phyloP scores from a whole-genome alignment of 2,113 vertebrate genomes.

The Periophthalmus modestus region DNA sequence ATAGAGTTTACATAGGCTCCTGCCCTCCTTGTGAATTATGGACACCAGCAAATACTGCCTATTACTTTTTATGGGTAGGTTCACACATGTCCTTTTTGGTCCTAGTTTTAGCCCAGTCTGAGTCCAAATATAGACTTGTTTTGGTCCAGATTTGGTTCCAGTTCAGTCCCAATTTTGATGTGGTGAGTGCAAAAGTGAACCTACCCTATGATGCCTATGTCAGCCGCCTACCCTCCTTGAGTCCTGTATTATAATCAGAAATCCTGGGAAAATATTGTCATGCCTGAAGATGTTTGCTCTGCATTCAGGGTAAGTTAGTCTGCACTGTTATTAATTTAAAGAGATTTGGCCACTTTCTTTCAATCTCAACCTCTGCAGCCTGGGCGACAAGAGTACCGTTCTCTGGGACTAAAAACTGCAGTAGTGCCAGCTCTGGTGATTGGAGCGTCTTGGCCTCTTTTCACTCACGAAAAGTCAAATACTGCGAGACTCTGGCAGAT shows the following conservation, averaged over 20 bases:
- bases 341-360: conserved; percentile 12
- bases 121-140: no score
- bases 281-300: conserved; percentile 35
- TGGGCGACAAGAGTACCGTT: conserved; percentile 22
- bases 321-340: conserved; percentile 55
- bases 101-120: no score
- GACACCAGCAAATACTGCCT: no score
- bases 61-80: no score
- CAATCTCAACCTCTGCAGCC: conserved; percentile 26
- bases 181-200: no score
- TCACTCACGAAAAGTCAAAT: conserved; percentile 49
- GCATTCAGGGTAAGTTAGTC: conserved; percentile 50
- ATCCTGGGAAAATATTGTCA: conserved; percentile 18
- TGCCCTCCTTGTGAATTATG: no score
- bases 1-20: no score
- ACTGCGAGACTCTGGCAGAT: conserved; percentile 61
- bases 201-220: no score
- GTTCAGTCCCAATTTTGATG: no score
- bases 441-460: conserved; percentile 37
- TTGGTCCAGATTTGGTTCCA: no score
- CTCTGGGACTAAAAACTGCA: conserved; percentile 9
- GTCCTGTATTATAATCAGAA: conserved; percentile 40
- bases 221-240: conserved; percentile 21
- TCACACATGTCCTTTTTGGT: no score
- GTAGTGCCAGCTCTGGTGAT: conserved; percentile 20